Conservation (phyloP, 2,113 vertebrate genomes). For the Ptychochromis oligacanthus region DNA sequence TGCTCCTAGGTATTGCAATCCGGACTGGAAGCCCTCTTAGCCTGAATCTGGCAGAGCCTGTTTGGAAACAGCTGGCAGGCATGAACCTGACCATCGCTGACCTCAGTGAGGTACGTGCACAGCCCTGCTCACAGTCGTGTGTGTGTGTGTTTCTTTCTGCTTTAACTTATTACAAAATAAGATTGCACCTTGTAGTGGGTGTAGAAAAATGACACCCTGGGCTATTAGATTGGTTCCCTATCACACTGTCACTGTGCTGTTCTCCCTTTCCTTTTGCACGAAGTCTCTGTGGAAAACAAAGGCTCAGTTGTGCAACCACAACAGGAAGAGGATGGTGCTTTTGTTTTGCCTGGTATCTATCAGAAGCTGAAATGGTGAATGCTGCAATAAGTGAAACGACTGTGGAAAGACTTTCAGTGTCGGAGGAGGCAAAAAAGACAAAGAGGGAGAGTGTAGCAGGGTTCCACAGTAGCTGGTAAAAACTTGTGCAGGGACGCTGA, state of each 20-base stretch:
- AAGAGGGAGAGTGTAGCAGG: neutral
- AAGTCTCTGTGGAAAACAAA: too few relatives aligned
- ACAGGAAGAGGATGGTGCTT: neutral
- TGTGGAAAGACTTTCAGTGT: neutral
- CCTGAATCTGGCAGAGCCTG: slow-evolving; percentile 95
- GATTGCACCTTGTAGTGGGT: neutral
- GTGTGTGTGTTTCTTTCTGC: neutral
- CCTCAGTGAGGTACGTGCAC: slow-evolving; percentile 90
- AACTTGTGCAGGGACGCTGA: neutral
- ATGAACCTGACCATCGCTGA: slow-evolving; percentile 99
- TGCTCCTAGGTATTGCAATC: slow-evolving; percentile 95
- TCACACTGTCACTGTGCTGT: neutral
- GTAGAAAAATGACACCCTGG: neutral
- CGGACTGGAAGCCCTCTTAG: slow-evolving; percentile 97
- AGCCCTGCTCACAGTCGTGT: neutral
- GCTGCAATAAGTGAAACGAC: neutral
- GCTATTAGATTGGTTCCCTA: neutral
- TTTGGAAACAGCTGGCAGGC: slow-evolving; percentile 98
- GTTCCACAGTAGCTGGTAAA: neutral
- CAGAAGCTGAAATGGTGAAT: neutral
- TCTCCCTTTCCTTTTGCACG: neutral
- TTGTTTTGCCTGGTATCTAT: neutral
- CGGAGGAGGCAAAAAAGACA: neutral
- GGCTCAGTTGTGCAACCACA: neutral
- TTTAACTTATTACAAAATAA: neutral